phyloP scores from a whole-genome alignment of 2,888 invertebrate genomes.

The Augochlorella aurata region DNA sequence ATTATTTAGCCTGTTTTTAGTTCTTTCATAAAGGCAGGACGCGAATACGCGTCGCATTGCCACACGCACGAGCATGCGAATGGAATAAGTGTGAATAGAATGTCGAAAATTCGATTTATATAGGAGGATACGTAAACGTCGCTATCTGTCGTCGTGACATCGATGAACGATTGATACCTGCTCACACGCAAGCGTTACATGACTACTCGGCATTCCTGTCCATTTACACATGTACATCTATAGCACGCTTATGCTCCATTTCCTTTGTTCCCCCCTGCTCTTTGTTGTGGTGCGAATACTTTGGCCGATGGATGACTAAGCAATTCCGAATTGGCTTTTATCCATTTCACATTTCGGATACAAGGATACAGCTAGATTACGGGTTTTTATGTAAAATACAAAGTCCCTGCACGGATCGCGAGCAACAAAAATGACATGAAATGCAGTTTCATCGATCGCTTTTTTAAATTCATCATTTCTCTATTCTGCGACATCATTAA shows the following conservation, averaged over 20 bases:
- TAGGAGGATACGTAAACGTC: background rate
- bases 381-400: too few species aligned
- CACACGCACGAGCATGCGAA: background rate
- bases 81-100: constrained; percentile 55
- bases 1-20: background rate
- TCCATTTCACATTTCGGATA: too few species aligned
- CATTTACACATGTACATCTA: background rate
- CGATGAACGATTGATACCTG: constrained; percentile 28
- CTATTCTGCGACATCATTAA: too few species aligned
- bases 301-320: too few species aligned
- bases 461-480: too few species aligned
- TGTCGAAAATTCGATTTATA: constrained; percentile 40
- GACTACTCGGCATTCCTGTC: background rate
- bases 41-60: background rate
- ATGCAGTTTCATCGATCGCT: too few species aligned
- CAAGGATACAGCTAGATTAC: too few species aligned
- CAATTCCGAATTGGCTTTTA: too few species aligned
- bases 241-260: background rate
- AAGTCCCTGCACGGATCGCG: too few species aligned
- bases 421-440: too few species aligned
- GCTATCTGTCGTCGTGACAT: constrained; percentile 36
- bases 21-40: background rate
- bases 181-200: background rate
- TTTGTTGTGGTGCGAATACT: background rate
- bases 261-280: background rate